Percentiles rank a stretch among this genome's conserved stretches.
phyloP scores from a whole-genome alignment of 2,113 vertebrate species.

The Hassar affinis region DNA sequence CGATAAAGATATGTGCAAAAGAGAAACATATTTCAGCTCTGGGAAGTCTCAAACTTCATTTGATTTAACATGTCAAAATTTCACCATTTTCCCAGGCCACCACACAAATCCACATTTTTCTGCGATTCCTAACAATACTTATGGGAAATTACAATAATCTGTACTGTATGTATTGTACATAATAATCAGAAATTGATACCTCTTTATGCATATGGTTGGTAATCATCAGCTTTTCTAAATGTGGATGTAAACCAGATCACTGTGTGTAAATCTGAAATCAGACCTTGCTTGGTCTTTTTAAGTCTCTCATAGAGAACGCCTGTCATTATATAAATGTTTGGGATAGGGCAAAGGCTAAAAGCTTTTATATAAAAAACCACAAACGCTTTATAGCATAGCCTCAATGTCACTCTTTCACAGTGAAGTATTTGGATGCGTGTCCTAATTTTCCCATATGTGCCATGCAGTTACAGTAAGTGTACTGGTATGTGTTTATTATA shows the following conservation, averaged over 20 bases:
- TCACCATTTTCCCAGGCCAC: neutral
- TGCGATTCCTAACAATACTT: neutral
- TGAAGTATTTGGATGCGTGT: constrained; percentile 30
- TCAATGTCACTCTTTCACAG: constrained; percentile 35
- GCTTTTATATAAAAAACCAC: neutral
- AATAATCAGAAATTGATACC: neutral
- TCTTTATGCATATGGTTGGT: neutral
- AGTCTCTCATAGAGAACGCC: constrained; percentile 26
- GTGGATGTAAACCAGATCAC: constrained; percentile 46
- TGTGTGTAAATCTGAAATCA: constrained; percentile 48
- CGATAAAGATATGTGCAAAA: neutral
- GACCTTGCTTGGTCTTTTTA: constrained; percentile 29
- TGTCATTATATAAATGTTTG: constrained; percentile 20
- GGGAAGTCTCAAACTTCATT: neutral
- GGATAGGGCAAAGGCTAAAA: constrained; percentile 2
- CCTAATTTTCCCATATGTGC: constrained; percentile 28
- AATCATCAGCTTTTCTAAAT: constrained; percentile 24
- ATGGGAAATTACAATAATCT: neutral
- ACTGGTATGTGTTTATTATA: constrained; percentile 44
- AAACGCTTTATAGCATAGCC: constrained; percentile 24
- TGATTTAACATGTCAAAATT: neutral
- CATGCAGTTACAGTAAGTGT: constrained; percentile 38
- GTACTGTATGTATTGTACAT: neutral
- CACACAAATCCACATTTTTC: neutral
- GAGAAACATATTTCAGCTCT: neutral